Base-by-base conservation (phyloP, 2,888 invertebrate genomes). In the Steromphala cineraria region DNA sequence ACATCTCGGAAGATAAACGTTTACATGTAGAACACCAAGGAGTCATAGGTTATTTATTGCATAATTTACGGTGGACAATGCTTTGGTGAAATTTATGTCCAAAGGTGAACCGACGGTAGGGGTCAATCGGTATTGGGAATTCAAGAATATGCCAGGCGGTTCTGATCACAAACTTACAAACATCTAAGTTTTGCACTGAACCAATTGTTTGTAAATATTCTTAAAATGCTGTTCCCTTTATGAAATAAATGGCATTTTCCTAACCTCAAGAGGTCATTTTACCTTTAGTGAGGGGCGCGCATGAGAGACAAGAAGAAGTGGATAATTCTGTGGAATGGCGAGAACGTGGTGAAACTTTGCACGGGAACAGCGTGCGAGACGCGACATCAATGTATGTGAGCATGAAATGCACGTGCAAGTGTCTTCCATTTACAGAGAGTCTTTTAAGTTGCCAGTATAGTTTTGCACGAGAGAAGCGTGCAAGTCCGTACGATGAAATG, bases 41-140 rank as follows among this genome's bases (percentile, higher is more conserved):
- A 56, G 56, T 36, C 71, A 19, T 10, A 36, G 71, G 36, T 71
- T 71, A 71, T 71, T 71, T 71, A 71, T 71, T 71, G 40, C 71
- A 71, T 71, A 71, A 71, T 71, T 71, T 71, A 71, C 71, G 71
- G 40, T 71, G 71, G 71, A 31, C 71, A 40, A 28, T 10, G 71
- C 28, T 36, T 24, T 17, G 19, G 10, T 2, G 15, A 71, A 8
- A 71, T 19, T 31, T 36, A 36, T 71, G 36, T 71, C 40, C 28
- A 40, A 8, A 40, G 40, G 40, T 71, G 71, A 71, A 71, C 71
- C 71, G 15, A 71, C 8, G 15, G 17, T 71, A 7, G n/a, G 36
- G 71, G 71, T 71, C 71, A 71, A 10, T 10, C 13, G 7, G 46
- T 1, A 13, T 10, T 1, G 46, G 8, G 46, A 46, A 46, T 46